Evolutionary conservation across 2,113 vertebrate species (phyloP).

Genomic region (Ameiurus melas): DNA sequence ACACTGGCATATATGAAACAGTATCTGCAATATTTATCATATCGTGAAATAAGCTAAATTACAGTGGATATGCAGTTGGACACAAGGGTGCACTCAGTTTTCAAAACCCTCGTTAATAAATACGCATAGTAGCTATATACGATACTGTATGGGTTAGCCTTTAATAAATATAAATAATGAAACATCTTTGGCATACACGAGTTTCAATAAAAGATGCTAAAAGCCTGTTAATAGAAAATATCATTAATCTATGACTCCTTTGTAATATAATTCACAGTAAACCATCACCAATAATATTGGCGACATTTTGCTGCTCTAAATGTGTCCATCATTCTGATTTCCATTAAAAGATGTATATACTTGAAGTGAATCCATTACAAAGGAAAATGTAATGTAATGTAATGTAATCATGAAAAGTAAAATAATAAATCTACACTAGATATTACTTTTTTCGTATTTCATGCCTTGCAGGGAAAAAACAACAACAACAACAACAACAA

Average conservation of each 20-base stretch:
- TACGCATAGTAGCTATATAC: background rate
- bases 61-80: background rate
- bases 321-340: background rate
- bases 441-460: background rate
- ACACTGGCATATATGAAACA: background rate
- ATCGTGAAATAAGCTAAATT: background rate
- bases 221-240: background rate
- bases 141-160: background rate
- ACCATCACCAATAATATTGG: background rate
- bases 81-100: background rate
- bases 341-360: too few species aligned
- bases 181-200: background rate
- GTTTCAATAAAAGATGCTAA: background rate
- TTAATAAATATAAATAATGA: background rate
- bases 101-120: background rate
- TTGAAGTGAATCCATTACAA: background rate
- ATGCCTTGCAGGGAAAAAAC: background rate
- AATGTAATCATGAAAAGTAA: background rate
- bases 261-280: background rate
- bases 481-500: background rate
- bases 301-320: background rate
- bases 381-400: background rate
- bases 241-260: background rate
- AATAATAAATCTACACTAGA: background rate
- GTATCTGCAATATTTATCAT: background rate